A percentile compares a stretch with the other conserved stretches of the same genome.
These are phyloP conservation scores for Nemotelus pantherinus DNA, from an alignment of 2,888 invertebrate genomes.

Conservation along the genomic window DNA sequence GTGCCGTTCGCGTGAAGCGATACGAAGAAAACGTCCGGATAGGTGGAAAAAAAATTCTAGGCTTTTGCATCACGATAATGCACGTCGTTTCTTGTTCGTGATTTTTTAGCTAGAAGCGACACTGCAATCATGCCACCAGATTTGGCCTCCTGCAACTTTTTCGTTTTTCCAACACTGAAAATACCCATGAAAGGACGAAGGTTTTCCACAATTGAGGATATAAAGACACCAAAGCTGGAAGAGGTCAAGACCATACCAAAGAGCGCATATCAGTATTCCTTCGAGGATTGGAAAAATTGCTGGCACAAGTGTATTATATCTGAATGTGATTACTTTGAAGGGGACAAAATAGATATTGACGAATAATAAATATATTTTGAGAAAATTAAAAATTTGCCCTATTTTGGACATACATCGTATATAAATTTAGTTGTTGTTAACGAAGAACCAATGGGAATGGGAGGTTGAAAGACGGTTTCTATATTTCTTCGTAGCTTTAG, in stretches of 20 bases:
- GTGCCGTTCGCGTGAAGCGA: not conserved
- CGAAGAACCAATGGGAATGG: no score
- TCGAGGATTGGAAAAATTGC: no score
- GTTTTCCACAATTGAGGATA: not conserved
- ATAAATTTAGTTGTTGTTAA: no score
- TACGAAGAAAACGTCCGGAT: not conserved
- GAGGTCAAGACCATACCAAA: not conserved
- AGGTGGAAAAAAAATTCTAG: not conserved
- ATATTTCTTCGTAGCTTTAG: no score
- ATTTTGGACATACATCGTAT: no score
- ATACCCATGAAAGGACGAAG: no score
- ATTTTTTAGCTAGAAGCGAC: not conserved
- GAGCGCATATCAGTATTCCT: no score
- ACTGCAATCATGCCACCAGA: not conserved
- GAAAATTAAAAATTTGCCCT: no score
- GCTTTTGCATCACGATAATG: not conserved
- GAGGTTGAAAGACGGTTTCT: no score
- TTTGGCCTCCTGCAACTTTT: not conserved
- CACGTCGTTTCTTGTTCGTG: no score
- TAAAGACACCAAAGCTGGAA: not conserved
- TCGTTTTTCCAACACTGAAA: no score
- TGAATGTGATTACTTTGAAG: not conserved
- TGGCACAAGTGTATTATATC: no score
- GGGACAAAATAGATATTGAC: not conserved
- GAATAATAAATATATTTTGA: constrained; percentile 7